Evolutionary conservation across 2,113 vertebrate species (phyloP), one percentile per base, ranked within the genome.

Genomic region (Callipepla squamata): DNA sequence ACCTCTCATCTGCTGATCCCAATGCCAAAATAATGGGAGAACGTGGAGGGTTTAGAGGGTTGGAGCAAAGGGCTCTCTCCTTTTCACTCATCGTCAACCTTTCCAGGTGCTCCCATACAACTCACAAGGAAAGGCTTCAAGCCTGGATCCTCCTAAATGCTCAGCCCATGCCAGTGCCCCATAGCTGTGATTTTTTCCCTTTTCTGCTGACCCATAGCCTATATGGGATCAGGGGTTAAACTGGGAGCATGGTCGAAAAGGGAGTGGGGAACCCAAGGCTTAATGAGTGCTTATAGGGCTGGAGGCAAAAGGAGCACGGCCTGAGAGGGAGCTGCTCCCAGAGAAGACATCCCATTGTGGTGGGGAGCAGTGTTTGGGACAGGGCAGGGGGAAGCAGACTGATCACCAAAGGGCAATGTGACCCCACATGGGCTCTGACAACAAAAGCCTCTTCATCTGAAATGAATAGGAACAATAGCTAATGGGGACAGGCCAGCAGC

Each of bases 391-490:
- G 90, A 93, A 92, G 76, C 93, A 96, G 96, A 96, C 95, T 96
- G 95, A 97, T 96, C 91, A 96, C 86, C 26, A 0, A 87, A 89
- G 85, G 94, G 92, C 20, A 28, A 78, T 48, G 92, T 97, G 96
- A 96, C 96, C 95, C 90, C 11, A 36, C 42, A 28, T 55, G 6
- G 94, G 76, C 81, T 95, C 86, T 70, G 11, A 5, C 75, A 73
- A 97, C 95, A 97, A 97, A 97, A 97, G 94, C 74, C 62, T 74
- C 93, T 96, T 97, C 95, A 96, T 96, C 74, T 65, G 25, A 74
- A 59, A 44, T 94, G 96, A 96, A 97, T 94, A 9, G 95, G 87
- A 72, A 96, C 95, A 97, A 97, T 95, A 48, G 90, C 80, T 85
- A 50, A 91, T 66, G 92, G 87, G 92, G 88, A 92, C 75, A 59